These are phyloP conservation scores for Mesitornis unicolor DNA, from an alignment of 2,113 vertebrate genomes.

Conservation along the genomic window DNA sequence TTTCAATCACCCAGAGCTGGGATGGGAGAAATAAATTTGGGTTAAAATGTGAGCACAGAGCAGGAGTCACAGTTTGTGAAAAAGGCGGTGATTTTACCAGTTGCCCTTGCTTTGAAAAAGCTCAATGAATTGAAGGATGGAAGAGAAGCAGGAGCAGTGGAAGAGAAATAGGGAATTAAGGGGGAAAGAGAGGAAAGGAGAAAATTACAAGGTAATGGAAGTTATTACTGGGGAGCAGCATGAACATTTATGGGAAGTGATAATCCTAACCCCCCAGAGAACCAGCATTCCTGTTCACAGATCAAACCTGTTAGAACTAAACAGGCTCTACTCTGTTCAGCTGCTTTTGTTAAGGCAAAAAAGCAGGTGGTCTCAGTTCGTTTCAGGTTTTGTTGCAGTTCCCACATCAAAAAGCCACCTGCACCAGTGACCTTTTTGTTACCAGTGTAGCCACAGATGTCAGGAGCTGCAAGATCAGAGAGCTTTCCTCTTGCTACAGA, in stretches of 20 bases:
- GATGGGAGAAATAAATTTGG: not conserved
- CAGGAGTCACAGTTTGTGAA: not conserved
- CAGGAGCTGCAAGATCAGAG: not conserved
- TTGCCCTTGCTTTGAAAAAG: not conserved
- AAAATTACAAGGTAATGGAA: not conserved
- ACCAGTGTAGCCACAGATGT: not conserved
- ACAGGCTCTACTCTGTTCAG: not conserved
- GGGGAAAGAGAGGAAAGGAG: not conserved
- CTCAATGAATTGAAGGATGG: not conserved
- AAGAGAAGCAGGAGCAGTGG: not conserved
- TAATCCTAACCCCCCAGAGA: not conserved
- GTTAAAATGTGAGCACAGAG: not conserved
- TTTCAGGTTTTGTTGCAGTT: not conserved
- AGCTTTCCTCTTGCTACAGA: not conserved
- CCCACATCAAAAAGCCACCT: not conserved
- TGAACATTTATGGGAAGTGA: not conserved
- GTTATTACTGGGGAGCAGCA: not conserved
- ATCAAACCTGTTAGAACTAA: not conserved
- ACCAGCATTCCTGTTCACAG: not conserved
- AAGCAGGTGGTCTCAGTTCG: not conserved
- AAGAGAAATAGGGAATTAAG: not conserved
- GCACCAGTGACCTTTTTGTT: not conserved
- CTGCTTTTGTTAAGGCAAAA: not conserved
- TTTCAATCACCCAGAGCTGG: not conserved
- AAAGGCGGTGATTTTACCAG: not conserved